Base-by-base conservation (phyloP, 2,113 vertebrate genomes). In the Paratilapia polleni region DNA sequence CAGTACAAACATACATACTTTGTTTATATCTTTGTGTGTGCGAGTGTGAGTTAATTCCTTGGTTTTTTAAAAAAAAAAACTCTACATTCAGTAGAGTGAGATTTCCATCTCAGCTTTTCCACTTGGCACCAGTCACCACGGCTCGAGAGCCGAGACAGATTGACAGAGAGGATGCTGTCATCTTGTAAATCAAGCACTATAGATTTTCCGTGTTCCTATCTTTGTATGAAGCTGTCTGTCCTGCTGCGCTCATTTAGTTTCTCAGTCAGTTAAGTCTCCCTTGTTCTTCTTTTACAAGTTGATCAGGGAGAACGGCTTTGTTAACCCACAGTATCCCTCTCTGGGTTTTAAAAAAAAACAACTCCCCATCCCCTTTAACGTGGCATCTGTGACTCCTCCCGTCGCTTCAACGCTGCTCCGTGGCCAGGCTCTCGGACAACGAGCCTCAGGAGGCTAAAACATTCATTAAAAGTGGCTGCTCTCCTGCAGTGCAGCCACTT, bases 41-140 rank as follows among this genome's bases (percentile, higher is more conserved):
- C 86, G 64, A 60, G 86, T 77, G 61, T 70, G 76, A 87, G 90
- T 95, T 86, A 92, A 93, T 93, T 94, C 93, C 93, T 94, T 94
- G 91, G 92, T 94, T 94, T 95, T 94, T n/a, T n/a, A n/a, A n/a
- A n/a, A n/a, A n/a, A 84, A 91, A 94, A 92, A 96, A 96, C 93
- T 95, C 96, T 93, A 96, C 95, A 94, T 95, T 96, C 78, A 78
- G 85, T 91, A 94, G 96, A 97, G 95, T 89, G 87, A 95, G 91
- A 95, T 96, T 94, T 95, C 93, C 94, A 90, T 91, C 95, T 95
- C 96, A 96, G 94, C 93, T 95, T 87, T 90, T 93, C 92, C 91
- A 87, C 84, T 95, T 95, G 96, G 95, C 96, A 96, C 94, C 96
- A 94, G 92, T 96, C 89, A 94, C 95, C 95, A 94, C 94, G 91